Evolutionary conservation across 2,113 vertebrate species (phyloP).

Genomic region (rat (Rattus norvegicus)): GRCr8 NC_086019.1:17926501-17927000

Average conservation of each 20-base stretch:
- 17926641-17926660: conserved; percentile 80
- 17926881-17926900: conserved; percentile 93
- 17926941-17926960: conserved; percentile 85
- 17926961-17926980: conserved; percentile 87
- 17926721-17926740: conserved; percentile 71
- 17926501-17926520: conserved; percentile 87
- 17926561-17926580: conserved; percentile 88
- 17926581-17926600: conserved; percentile 79
- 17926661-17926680: conserved; percentile 89
- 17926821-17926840: conserved; percentile 77
- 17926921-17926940: conserved; percentile 75
- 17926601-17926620: conserved; percentile 69
- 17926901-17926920: conserved; percentile 87
- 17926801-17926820: conserved; percentile 79
- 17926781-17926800: conserved; percentile 73
- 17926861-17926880: conserved; percentile 90
- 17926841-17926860: conserved; percentile 82
- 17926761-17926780: conserved; percentile 77
- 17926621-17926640: conserved; percentile 69
- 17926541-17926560: conserved; percentile 86
- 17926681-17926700: conserved; percentile 86
- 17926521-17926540: conserved; percentile 81
- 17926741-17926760: conserved; percentile 75
- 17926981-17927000: conserved; percentile 86
- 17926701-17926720: conserved; percentile 65